A percentile compares a stretch with the other conserved stretches of the same genome.
phyloP scores from a whole-genome alignment of 2,797 vertebrate species.

The Alosa sapidissima region DNA sequence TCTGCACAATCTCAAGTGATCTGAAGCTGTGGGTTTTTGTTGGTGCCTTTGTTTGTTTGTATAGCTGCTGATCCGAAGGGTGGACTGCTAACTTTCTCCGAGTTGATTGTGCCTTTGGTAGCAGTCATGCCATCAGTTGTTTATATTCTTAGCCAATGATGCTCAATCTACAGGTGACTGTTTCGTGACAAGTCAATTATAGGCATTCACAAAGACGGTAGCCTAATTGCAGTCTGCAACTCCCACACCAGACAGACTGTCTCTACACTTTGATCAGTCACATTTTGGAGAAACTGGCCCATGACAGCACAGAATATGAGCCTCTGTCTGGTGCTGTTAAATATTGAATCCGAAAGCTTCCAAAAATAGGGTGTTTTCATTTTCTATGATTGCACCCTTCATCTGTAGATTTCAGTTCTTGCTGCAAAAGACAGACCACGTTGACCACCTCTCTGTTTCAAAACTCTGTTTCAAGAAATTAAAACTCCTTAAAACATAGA shows the following conservation, averaged over 20 bases:
- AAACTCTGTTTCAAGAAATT: too few species aligned
- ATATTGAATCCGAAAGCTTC: neutral
- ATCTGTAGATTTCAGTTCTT: neutral
- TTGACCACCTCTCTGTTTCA: neutral
- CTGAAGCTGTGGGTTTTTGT: neutral
- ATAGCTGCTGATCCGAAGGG: neutral
- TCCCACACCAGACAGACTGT: slow-evolving; percentile 5
- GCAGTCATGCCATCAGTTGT: neutral
- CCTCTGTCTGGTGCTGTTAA: neutral
- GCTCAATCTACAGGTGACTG: neutral
- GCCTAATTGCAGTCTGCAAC: neutral
- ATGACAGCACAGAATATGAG: neutral
- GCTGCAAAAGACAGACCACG: neutral
- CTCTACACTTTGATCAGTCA: neutral
- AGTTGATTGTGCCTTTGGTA: neutral
- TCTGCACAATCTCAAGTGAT: neutral
- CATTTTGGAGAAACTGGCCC: neutral
- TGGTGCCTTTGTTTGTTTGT: slow-evolving; percentile 13
- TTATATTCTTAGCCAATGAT: neutral
- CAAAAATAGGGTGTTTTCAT: neutral
- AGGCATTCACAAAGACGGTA: neutral
- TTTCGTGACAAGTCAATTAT: neutral
- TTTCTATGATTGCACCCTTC: neutral
- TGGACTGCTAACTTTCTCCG: neutral
- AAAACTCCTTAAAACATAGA: neutral